Conservation (phyloP, 2,113 vertebrate species). For the Ptilonorhynchus violaceus region DNA sequence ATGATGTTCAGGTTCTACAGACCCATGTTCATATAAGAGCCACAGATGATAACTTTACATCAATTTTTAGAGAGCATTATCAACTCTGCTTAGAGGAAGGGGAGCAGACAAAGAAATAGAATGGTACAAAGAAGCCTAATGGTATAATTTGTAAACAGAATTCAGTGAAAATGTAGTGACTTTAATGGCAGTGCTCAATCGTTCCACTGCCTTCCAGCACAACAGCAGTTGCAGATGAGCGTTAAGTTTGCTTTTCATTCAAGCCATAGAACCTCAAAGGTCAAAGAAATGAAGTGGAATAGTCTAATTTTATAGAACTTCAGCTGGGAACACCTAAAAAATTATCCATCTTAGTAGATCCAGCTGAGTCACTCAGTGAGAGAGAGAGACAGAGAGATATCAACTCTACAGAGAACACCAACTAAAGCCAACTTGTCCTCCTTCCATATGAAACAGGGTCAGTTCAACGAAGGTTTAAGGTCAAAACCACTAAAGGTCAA, state of each 20-base stretch:
- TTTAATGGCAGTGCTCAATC: neutral
- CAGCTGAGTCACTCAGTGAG: neutral
- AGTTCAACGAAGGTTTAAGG: neutral
- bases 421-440: neutral
- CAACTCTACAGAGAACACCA: neutral
- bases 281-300: neutral
- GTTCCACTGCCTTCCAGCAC: neutral
- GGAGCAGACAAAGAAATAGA: neutral
- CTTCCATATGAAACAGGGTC: neutral
- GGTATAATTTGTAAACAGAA: neutral
- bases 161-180: neutral
- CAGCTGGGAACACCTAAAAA: neutral
- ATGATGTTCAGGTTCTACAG: neutral
- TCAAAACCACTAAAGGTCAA: neutral
- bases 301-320: neutral
- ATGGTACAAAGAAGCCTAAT: neutral
- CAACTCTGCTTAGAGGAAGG: neutral
- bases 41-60: neutral
- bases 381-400: neutral
- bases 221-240: neutral
- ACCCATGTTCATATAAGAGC: neutral
- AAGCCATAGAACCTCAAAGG: neutral
- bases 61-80: neutral
- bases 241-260: neutral
- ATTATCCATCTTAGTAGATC: neutral